These are phyloP conservation scores for Poeciliopsis occidentalis DNA, from an alignment of 2,113 vertebrate genomes.

Conservation along the genomic window DNA sequence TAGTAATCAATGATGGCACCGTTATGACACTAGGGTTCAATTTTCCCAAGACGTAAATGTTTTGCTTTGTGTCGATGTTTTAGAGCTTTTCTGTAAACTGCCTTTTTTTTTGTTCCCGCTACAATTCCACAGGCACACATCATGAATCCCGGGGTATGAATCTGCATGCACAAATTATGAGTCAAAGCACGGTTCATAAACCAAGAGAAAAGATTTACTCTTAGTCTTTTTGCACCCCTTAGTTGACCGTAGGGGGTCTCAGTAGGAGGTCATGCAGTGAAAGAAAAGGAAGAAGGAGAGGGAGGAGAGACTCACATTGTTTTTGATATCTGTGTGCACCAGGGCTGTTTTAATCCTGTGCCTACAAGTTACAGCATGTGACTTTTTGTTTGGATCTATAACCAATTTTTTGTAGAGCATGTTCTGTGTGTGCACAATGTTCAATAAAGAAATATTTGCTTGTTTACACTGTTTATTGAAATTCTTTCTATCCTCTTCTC, in stretches of 20 bases:
- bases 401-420: neutral
- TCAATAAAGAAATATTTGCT: neutral
- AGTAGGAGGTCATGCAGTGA: constrained; percentile 5
- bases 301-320: neutral
- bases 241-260: constrained; percentile 3
- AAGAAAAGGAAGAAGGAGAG: neutral
- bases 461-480: neutral
- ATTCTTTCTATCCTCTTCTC: neutral
- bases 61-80: neutral
- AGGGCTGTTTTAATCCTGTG: neutral
- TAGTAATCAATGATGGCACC: neutral
- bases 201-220: constrained; percentile 2
- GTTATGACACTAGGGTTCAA: neutral
- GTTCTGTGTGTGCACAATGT: neutral
- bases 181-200: neutral
- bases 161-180: neutral
- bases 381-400: neutral
- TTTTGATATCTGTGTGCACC: neutral
- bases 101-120: no score
- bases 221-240: neutral
- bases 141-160: neutral
- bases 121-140: neutral
- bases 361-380: neutral
- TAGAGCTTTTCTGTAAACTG: neutral
- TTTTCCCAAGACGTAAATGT: neutral